Base-by-base conservation (phyloP, 2,113 vertebrate species). In the Pitta sordida region DNA sequence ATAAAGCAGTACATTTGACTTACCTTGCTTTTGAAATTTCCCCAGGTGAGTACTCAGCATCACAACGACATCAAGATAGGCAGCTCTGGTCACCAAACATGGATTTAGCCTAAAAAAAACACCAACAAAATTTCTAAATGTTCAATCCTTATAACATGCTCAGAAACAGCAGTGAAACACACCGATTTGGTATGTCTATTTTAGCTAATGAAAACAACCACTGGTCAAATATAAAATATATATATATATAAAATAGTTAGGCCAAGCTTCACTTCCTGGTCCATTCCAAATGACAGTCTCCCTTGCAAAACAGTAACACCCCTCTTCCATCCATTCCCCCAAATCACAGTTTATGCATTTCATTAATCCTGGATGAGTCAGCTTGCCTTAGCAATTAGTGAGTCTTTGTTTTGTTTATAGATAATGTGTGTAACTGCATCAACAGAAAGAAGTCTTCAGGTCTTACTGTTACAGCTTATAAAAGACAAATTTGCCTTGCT, bases 71-170 rank as follows among this genome's bases (percentile, higher is more conserved):
- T 99, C 99, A 78, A 99, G 92, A 94, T 95, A 98, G 18, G 98
- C 98, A 80, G 98, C 98, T 98, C 99, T 98, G 80, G 99, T 99
- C 95, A 99, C 98, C 91, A 98, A 96, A 95, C 99, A 99, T 53
- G 97, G 95, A 94, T 99, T 99, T 84, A 96, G 91, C 91, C 99
- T 88, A 13, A 60, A 59, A 32, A 48, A 86, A 99, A 92, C 93
- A 84, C 9, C 67, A 94, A n/a, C n/a, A n/a, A n/a, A 86, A 95
- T 93, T 71, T 94, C 56, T 84, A 10, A 75, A 51, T 70, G 75
- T 73, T 53, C 91, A 70, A 89, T 68, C 15, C 11, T 34, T 64
- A 13, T 27, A 91, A 65, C 18, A 22, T 6, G 5, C 67, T 73
- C 39, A 86, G 75, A 44, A 92, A 71, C 27, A 60, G 13, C 29